Conservation (phyloP, 2,888 invertebrate genomes). For the Trimorus sp. region DNA sequence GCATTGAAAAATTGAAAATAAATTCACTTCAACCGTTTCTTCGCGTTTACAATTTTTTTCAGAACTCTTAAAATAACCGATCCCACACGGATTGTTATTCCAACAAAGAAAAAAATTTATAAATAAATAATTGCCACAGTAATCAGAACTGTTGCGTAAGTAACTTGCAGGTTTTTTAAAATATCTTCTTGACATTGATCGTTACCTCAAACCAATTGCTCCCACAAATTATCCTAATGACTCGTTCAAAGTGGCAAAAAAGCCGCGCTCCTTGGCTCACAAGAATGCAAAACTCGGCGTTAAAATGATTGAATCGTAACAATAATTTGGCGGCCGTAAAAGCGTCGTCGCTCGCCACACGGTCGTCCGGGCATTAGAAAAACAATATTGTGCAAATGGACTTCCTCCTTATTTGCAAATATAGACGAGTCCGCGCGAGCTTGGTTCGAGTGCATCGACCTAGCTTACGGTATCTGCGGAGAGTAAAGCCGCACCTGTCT, state of each 20-base stretch:
- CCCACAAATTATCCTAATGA: conserved; percentile 15
- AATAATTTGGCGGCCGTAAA: conserved; percentile 22
- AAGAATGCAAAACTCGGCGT: not conserved
- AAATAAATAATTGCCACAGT: not conserved
- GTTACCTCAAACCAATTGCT: not conserved
- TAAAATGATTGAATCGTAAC: conserved; percentile 8
- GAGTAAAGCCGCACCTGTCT: conserved; percentile 76
- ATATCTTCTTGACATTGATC: not conserved
- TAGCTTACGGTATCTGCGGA: conserved; percentile 77
- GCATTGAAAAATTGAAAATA: no score
- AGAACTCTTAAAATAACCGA: no score
- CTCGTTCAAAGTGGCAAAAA: conserved; percentile 2
- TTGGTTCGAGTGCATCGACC: conserved; percentile 78
- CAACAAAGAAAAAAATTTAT: no score
- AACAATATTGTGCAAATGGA: conserved; percentile 50
- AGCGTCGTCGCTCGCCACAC: not conserved
- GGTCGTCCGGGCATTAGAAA: conserved; percentile 31
- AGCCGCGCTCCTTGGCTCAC: not conserved
- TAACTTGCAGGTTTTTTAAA: no score
- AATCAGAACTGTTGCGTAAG: no score
- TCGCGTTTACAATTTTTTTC: no score
- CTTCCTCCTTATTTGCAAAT: conserved; percentile 64
- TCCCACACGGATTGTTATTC: no score
- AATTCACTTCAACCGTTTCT: not conserved
- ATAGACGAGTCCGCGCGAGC: conserved; percentile 59